Conservation (phyloP, 2,797 vertebrate species). For the Leptoclinus maculatus region DNA sequence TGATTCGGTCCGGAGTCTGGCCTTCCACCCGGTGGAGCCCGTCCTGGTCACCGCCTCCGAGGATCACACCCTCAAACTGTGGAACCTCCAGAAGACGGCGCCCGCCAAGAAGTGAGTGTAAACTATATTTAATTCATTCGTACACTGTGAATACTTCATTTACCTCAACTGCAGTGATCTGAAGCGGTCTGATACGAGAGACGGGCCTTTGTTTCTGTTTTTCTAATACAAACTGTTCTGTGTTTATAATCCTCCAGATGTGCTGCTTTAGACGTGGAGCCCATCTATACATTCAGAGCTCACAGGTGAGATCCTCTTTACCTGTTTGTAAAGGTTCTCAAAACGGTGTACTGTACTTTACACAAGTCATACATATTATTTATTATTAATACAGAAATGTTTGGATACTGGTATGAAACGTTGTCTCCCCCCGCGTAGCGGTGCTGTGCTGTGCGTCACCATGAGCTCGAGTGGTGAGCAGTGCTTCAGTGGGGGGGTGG, state of each 20-base stretch:
- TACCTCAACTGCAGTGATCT: no score
- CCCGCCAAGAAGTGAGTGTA: constrained; percentile 92
- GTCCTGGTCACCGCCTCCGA: constrained; percentile 96
- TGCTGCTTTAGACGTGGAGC: constrained; percentile 94
- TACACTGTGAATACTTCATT: background rate
- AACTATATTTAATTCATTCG: background rate
- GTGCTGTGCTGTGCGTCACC: constrained; percentile 75
- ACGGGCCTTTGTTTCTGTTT: background rate
- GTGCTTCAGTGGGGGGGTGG: constrained; percentile 94
- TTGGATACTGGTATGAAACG: background rate
- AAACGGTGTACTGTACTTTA: background rate
- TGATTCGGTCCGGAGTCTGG: constrained; percentile 92
- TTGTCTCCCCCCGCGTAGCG: constrained; percentile 6
- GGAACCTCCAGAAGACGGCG: constrained; percentile 97
- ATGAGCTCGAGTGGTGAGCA: constrained; percentile 95
- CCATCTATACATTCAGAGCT: constrained; percentile 96
- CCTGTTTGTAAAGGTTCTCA: no score
- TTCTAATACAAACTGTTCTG: background rate
- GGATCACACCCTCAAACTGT: constrained; percentile 97
- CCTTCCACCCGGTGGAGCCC: constrained; percentile 94
- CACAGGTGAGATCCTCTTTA: constrained; percentile 84
- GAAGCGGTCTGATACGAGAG: no score
- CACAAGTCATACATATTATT: background rate
- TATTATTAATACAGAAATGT: background rate
- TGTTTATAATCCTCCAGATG: constrained; percentile 83